Evolutionary conservation across 1,140 invertebrate species (phyloP).

Genomic region (Papilio xuthus): DNA sequence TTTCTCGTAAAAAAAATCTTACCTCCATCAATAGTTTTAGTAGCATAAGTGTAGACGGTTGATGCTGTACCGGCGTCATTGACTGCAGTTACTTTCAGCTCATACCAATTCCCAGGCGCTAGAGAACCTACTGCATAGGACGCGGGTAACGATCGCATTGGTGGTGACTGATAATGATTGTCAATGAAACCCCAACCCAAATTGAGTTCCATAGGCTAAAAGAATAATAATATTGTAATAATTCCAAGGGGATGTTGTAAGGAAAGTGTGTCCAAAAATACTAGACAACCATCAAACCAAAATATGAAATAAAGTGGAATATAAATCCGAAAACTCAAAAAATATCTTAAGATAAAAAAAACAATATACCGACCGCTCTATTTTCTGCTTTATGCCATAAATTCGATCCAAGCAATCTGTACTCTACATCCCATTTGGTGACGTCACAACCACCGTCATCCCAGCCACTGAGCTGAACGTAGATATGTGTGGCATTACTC

Average conservation of each 20-base stretch:
- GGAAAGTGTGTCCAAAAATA: background rate
- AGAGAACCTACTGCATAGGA: conserved; percentile 84
- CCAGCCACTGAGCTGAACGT: conserved; percentile 76
- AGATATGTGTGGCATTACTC: conserved; percentile 77
- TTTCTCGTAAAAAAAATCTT: conserved; percentile 51
- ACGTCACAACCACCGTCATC: conserved; percentile 77
- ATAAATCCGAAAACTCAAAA: no score
- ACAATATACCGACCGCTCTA: conserved; percentile 54
- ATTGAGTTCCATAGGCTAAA: conserved; percentile 59
- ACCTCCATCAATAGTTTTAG: conserved; percentile 90
- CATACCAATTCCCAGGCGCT: conserved; percentile 89
- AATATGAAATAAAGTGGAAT: background rate
- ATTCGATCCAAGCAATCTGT: conserved; percentile 65
- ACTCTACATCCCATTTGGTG: conserved; percentile 76
- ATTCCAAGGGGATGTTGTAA: background rate
- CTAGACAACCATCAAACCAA: no score
- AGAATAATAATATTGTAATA: background rate
- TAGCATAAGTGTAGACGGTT: conserved; percentile 89
- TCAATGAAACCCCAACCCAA: conserved; percentile 85
- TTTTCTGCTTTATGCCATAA: conserved; percentile 74
- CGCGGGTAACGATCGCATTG: conserved; percentile 85
- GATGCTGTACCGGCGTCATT: conserved; percentile 90
- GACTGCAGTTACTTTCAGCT: conserved; percentile 88
- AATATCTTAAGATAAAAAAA: background rate
- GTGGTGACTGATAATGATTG: conserved; percentile 85